These are phyloP conservation scores for Scaptomyza flava DNA, from an alignment of 2,888 invertebrate species.

Conservation along the genomic window DNA sequence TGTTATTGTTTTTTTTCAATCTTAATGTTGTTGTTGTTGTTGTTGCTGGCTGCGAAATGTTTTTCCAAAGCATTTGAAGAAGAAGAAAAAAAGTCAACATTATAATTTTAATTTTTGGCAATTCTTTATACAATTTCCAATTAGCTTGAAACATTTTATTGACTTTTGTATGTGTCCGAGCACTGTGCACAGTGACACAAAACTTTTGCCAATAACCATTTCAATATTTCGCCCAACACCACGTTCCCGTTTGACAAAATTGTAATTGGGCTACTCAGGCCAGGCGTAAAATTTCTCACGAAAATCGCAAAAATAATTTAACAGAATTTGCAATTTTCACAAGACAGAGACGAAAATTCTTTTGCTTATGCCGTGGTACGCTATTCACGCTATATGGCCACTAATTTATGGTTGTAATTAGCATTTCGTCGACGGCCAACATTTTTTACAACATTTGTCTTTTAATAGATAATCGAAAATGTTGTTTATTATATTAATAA, in stretches of 20 bases:
- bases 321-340: conserved; percentile 13
- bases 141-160: conserved; percentile 32
- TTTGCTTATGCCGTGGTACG: conserved; percentile 7
- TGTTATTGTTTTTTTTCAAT: conserved; percentile 59
- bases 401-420: conserved; percentile 77
- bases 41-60: conserved; percentile 47
- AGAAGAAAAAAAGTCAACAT: conserved; percentile 24
- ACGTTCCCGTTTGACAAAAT: conserved; percentile 42
- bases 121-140: conserved; percentile 43
- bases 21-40: conserved; percentile 5
- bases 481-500: conserved; percentile 2
- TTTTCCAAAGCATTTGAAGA: conserved; percentile 57
- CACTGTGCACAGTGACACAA: conserved; percentile 50
- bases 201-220: conserved; percentile 25
- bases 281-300: conserved; percentile 58
- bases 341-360: conserved; percentile 5
- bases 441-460: conserved; percentile 31
- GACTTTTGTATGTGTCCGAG: background rate
- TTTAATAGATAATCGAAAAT: conserved; percentile 57
- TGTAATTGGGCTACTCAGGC: conserved; percentile 45
- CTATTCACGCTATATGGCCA: conserved; percentile 60
- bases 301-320: conserved; percentile 19
- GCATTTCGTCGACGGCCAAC: conserved; percentile 35
- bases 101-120: conserved; percentile 45
- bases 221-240: conserved; percentile 44